Conservation (phyloP, 2,888 invertebrate genomes). For the Himalopsyche tibetana region DNA sequence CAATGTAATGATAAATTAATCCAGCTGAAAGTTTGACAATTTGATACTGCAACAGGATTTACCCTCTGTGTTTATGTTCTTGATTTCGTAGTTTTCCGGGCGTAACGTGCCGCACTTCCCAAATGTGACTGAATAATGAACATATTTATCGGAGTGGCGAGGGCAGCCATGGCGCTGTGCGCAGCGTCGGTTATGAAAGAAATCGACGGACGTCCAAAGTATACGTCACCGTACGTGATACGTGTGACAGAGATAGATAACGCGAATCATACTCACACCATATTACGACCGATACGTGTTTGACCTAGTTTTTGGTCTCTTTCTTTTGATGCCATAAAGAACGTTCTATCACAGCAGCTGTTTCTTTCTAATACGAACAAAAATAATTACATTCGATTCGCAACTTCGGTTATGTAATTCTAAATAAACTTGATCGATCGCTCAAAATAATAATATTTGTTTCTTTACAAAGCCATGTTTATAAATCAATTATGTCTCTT, state of each 20-base stretch:
- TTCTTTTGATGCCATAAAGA: constrained; percentile 15
- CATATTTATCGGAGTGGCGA: constrained; percentile 5
- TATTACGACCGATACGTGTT: background rate
- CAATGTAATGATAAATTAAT: background rate
- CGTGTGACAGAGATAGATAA: background rate
- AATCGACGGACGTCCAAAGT: background rate
- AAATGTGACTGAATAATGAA: constrained; percentile 34
- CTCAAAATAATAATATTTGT: background rate
- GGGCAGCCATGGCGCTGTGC: constrained; percentile 36
- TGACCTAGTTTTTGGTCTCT: constrained; percentile 45
- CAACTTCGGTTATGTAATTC: constrained; percentile 3
- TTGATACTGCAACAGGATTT: background rate
- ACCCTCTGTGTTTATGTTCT: background rate
- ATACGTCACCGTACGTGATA: constrained; percentile 17
- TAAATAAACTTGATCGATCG: constrained; percentile 13
- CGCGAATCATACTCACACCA: background rate
- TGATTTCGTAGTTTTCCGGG: background rate
- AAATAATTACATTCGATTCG: background rate
- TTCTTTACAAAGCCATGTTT: background rate
- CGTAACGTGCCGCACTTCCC: background rate
- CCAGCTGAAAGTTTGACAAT: background rate
- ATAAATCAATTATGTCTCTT: background rate
- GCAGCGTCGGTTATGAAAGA: background rate
- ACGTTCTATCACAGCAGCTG: constrained; percentile 9
- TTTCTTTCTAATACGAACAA: constrained; percentile 33